phyloP scores from a whole-genome alignment of 2,113 vertebrate species.

The Ctenodactylus gundi region DNA sequence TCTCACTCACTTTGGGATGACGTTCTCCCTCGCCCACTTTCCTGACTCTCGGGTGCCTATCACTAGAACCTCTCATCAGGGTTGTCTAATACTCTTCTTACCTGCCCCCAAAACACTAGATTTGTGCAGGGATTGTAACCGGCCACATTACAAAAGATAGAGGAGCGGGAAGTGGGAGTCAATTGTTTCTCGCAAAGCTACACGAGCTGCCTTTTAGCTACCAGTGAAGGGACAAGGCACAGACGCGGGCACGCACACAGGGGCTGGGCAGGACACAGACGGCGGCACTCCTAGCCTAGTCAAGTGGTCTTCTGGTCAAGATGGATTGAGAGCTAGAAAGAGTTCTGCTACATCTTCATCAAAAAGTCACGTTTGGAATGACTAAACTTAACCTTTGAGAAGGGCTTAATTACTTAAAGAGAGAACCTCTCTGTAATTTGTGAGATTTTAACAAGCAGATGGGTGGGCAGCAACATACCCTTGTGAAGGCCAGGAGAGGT shows the following conservation, averaged over 20 bases:
- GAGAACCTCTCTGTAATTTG: not conserved
- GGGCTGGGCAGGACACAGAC: not conserved
- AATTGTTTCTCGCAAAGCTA: not conserved
- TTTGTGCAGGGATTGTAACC: not conserved
- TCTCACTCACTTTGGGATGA: not conserved
- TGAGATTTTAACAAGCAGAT: not conserved
- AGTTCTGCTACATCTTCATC: not conserved
- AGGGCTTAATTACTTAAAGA: no score
- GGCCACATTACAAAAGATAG: not conserved
- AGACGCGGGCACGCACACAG: not conserved
- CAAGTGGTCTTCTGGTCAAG: not conserved
- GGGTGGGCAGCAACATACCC: not conserved
- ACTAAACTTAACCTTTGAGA: conserved; percentile 14
- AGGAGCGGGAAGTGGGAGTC: not conserved
- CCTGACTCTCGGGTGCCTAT: not conserved
- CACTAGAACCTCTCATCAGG: not conserved
- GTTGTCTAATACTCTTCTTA: not conserved
- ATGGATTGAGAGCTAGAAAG: not conserved
- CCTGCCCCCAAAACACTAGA: not conserved
- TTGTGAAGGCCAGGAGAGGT: not conserved
- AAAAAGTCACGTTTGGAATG: conserved; percentile 29
- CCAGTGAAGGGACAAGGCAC: not conserved
- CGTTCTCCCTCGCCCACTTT: not conserved
- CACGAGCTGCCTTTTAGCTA: not conserved
- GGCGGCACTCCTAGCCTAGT: not conserved